phyloP scores from a whole-genome alignment of 2,888 invertebrate genomes.

The Incurvaria masculella region DNA sequence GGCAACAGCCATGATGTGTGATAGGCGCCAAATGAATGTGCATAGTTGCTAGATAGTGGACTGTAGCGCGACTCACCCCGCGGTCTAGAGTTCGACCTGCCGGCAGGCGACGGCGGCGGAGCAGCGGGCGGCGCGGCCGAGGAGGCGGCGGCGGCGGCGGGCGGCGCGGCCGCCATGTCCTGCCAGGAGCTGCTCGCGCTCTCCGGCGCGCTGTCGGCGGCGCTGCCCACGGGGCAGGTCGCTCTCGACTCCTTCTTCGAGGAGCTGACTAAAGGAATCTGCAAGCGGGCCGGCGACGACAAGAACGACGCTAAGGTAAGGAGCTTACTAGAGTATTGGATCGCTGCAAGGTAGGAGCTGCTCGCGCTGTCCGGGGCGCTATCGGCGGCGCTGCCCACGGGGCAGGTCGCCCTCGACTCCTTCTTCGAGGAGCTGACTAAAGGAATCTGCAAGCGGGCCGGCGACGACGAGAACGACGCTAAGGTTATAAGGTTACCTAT shows the following conservation, averaged over 20 bases:
- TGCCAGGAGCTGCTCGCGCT: slow-evolving; percentile 91
- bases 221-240: slow-evolving; percentile 82
- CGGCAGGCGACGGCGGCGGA: slow-evolving; percentile 42
- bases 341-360: no score
- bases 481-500: slow-evolving; percentile 29
- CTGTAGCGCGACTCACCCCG: slow-evolving; percentile 1
- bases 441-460: slow-evolving; percentile 57
- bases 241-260: slow-evolving; percentile 80
- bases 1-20: no score
- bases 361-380: slow-evolving; percentile 90
- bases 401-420: slow-evolving; percentile 78
- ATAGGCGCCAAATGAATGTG: no score
- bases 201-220: slow-evolving; percentile 88
- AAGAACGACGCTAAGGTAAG: slow-evolving; percentile 39
- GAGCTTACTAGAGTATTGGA: not conserved
- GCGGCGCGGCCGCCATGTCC: slow-evolving; percentile 67
- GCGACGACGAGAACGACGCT: slow-evolving; percentile 40
- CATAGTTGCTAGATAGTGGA: not conserved
- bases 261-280: slow-evolving; percentile 72
- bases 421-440: slow-evolving; percentile 79
- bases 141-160: slow-evolving; percentile 43
- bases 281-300: slow-evolving; percentile 46
- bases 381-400: slow-evolving; percentile 87
- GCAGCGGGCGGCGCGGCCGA: slow-evolving; percentile 57
- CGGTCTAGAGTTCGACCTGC: slow-evolving; percentile 48